phyloP scores from a whole-genome alignment of 2,888 invertebrate species.

The Glaucopsyche alexis region DNA sequence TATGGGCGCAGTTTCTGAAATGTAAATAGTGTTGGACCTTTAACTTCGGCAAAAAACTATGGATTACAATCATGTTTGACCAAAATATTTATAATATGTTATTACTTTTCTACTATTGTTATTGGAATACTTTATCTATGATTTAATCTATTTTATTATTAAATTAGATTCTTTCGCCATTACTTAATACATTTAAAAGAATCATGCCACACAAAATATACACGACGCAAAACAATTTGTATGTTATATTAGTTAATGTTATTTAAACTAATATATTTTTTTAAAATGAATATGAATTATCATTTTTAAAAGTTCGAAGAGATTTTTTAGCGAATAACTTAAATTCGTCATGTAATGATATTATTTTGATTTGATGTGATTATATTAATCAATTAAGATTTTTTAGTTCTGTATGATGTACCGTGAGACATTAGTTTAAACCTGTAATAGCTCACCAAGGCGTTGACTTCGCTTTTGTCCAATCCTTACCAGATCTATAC shows the following conservation, averaged over 20 bases:
- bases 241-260: too few species aligned
- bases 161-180: too few species aligned
- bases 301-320: not conserved
- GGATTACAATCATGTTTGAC: too few species aligned
- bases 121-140: too few species aligned
- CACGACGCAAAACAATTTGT: too few species aligned
- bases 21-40: not conserved
- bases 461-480: conserved; percentile 40
- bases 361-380: not conserved
- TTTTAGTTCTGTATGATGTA: not conserved
- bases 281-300: not conserved
- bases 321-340: not conserved
- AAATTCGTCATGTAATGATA: not conserved
- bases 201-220: too few species aligned
- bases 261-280: too few species aligned
- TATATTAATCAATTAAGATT: not conserved
- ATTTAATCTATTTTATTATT: too few species aligned
- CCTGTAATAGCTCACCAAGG: conserved; percentile 45
- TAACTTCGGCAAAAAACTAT: too few species aligned
- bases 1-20: conserved; percentile 50
- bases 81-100: too few species aligned
- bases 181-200: too few species aligned
- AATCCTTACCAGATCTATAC: conserved; percentile 53
- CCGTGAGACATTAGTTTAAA: not conserved
- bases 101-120: too few species aligned